phyloP scores from a whole-genome alignment of 2,888 invertebrate genomes.

The Parascotia fuliginaria region DNA sequence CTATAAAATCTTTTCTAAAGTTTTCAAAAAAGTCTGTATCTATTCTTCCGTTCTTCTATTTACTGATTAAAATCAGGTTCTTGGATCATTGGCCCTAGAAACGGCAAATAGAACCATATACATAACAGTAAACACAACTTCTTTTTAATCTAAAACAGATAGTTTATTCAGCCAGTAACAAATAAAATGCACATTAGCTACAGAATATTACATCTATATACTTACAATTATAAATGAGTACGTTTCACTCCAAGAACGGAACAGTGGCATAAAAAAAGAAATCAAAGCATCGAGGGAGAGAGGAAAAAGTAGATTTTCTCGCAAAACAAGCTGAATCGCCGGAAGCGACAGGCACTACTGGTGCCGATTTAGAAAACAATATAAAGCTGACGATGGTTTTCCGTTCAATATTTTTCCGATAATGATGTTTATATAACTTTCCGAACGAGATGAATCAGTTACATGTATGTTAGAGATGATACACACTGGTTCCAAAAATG shows the following conservation, averaged over 20 bases:
- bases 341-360: conserved; percentile 72
- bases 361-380: conserved; percentile 79
- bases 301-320: conserved; percentile 64
- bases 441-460: conserved; percentile 49
- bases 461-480: conserved; percentile 33
- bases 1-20: neutral
- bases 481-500: neutral
- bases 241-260: conserved; percentile 37
- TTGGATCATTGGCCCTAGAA: conserved; percentile 19
- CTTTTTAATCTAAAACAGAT: conserved; percentile 15
- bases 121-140: conserved; percentile 9
- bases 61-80: conserved; percentile 22
- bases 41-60: conserved; percentile 9
- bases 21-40: neutral
- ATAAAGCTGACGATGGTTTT: conserved; percentile 72
- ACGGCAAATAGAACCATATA: conserved; percentile 16
- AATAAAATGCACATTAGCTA: conserved; percentile 31
- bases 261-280: conserved; percentile 53
- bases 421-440: conserved; percentile 69
- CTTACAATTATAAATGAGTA: conserved; percentile 43
- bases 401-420: conserved; percentile 69
- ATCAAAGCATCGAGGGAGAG: conserved; percentile 47
- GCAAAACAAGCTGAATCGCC: conserved; percentile 71
- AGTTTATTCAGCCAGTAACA: conserved; percentile 18
- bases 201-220: conserved; percentile 25